Evolutionary conservation across 2,888 invertebrate species (phyloP), one percentile per base, ranked within the genome.

Genomic region (Linhomoeus sp.): DNA sequence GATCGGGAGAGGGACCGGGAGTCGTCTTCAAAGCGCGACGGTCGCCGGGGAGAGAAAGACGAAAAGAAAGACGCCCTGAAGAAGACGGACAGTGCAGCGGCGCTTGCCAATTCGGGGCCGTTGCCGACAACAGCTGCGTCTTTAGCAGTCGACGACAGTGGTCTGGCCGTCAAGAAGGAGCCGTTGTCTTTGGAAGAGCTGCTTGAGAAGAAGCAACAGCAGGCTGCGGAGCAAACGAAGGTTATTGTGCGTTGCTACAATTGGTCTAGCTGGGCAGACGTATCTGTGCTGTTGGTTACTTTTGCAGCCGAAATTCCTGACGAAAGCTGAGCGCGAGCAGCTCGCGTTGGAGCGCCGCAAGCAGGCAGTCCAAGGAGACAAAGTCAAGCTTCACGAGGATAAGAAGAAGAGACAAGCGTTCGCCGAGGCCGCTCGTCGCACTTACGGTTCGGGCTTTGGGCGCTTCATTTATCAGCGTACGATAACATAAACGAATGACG

Each of bases 121-220:
- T n/a, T n/a, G n/a, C n/a, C n/a, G n/a, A n/a, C n/a, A n/a, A n/a
- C n/a, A n/a, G n/a, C n/a, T n/a, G n/a, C n/a, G n/a, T n/a, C n/a
- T n/a, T 33, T 9, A 15, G 12, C 12, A 15, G 15, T 9, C 12
- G 15, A 33, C 33, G 33, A 12, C 33, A 15, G 12, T 12, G 15
- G 33, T 9, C 33, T 15, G 33, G 12, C 33, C 12, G 43, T 24
- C 1, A 64, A 64, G 46, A 52, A 55, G 43, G 90, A 92, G 63
- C 97, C 97, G 0, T 69, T 94, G 19, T 94, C 94, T 5, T 70
- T 99, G 47, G 97, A 97, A 66, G 92, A 99, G 65, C 67, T 99
- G 38, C 70, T 97, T 43, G 81, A 85, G 0, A 90, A 88, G 67
- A 90, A 90, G 64, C 90, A 94, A 63, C 85, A 85, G 1, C 90